Conservation (phyloP, 2,797 vertebrate genomes). For the Artibeus lituratus region DNA sequence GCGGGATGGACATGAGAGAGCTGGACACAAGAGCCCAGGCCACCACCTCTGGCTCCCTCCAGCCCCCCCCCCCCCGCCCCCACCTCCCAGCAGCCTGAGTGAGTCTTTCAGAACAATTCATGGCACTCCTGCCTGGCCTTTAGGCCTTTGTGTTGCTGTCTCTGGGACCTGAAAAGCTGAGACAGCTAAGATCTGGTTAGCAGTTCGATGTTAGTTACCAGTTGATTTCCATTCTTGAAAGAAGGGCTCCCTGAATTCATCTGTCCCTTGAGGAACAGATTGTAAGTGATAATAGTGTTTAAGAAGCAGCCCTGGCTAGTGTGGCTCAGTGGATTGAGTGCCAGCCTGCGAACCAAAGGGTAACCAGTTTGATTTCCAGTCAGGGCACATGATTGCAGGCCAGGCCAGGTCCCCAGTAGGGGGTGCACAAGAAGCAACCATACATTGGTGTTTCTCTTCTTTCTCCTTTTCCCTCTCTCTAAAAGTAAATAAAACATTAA, state of each 20-base stretch:
- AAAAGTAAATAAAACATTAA: no score
- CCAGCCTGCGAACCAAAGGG: no score
- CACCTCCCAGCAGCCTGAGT: neutral
- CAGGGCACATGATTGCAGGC: no score
- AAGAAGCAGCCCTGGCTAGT: no score
- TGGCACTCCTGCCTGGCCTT: neutral
- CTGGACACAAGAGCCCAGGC: neutral
- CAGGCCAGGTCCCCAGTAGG: no score
- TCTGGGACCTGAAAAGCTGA: neutral
- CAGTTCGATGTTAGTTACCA: rapidly evolving
- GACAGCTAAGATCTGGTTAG: neutral
- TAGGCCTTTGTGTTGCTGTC: neutral
- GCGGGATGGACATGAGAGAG: neutral
- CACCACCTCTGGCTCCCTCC: neutral
- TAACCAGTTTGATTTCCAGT: no score
- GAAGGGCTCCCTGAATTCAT: neutral
- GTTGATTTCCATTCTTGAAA: neutral
- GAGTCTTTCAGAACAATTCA: neutral
- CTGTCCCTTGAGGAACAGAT: neutral
- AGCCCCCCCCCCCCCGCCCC: no score
- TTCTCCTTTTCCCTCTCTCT: no score
- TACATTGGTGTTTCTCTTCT: no score
- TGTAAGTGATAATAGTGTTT: neutral
- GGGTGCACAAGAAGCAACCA: no score
- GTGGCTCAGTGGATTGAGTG: no score